Evolutionary conservation across 92 coral and sea anemone species (phyloP), one percentile per base, ranked within the genome.

Genomic region (Epizoanthus stellaris): DNA sequence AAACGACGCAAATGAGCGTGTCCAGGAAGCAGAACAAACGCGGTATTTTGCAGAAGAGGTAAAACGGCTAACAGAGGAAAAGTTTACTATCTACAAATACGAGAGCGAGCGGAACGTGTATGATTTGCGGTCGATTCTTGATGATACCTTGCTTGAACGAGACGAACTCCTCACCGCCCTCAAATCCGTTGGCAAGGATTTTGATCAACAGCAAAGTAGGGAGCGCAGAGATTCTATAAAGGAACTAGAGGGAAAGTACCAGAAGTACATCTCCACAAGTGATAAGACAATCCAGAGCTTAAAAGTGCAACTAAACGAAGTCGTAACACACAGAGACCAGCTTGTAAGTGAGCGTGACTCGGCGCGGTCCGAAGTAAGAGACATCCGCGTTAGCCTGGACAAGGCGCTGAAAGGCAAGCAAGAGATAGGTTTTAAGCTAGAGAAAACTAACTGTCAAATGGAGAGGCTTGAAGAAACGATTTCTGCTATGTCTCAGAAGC

Each of bases 271-370:
- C 36, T 87, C 95, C 15, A 94, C 98, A 6, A 94, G 98, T 75
- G 98, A 94, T 67, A 85, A 93, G 34, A 94, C 93, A 34, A 91
- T 94, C 54, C 98, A 94, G 63, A 94, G 94, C 84, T 80, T 94
- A 81, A 94, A 94, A 39, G 43, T 87, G 14, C 98, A 94, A 58
- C 83, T 94, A 43, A 86, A 85, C 38, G 93, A 90, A 3, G 95
- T 89, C 42, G 91, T 87, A 13, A 74, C 73, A 38, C 93, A 91
- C 59, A 71, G 95, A 64, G 95, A 94, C 74, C 82, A 86, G 57
- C 82, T 94, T 16, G 76, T 77, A 5, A 73, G 58, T 20, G 95
- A 94, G 80, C 93, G 93, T 12, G 90, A 91, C 47, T 23, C 67
- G 4, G 79, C 85, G 12, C 82, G 87, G 23, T 73, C 73, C 25